phyloP scores from a whole-genome alignment of 2,797 vertebrate species.

The Gymnothorax javanicus region DNA sequence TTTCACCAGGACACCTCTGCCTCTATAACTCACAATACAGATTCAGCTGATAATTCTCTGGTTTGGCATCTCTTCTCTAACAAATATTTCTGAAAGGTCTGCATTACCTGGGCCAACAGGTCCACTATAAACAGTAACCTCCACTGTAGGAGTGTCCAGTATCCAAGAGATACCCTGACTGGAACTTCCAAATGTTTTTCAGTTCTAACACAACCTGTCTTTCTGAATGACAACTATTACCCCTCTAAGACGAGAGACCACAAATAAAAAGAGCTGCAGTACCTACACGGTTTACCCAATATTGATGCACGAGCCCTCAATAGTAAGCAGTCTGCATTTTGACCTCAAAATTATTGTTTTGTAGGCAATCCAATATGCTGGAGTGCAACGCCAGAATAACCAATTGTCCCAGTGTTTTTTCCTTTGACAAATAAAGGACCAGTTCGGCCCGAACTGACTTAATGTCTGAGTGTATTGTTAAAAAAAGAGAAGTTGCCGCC shows the following conservation, averaged over 20 bases:
- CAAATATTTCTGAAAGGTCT: conserved; percentile 93
- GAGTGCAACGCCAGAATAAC: background rate
- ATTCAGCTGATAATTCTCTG: conserved; percentile 75
- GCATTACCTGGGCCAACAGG: conserved; percentile 92
- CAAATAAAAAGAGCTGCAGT: no score
- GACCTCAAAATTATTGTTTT: background rate
- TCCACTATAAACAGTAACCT: conserved; percentile 76
- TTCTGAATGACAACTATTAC: background rate
- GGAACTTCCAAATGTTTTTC: background rate
- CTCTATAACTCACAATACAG: conserved; percentile 77
- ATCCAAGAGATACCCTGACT: background rate
- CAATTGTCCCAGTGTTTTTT: background rate
- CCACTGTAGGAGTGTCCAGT: background rate
- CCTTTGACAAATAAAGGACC: background rate
- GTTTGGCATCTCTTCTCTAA: conserved; percentile 82
- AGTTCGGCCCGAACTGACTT: background rate
- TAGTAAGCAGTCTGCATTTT: no score
- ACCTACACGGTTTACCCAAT: no score
- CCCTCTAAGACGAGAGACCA: no score
- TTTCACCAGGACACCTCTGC: conserved; percentile 74
- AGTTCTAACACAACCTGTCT: background rate
- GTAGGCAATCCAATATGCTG: background rate
- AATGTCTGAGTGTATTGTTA: background rate
- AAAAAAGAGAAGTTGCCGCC: background rate
- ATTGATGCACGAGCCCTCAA: no score